Evolutionary conservation across 2,113 vertebrate species (phyloP).

Genomic region (Phylloscopus whistleri): DNA sequence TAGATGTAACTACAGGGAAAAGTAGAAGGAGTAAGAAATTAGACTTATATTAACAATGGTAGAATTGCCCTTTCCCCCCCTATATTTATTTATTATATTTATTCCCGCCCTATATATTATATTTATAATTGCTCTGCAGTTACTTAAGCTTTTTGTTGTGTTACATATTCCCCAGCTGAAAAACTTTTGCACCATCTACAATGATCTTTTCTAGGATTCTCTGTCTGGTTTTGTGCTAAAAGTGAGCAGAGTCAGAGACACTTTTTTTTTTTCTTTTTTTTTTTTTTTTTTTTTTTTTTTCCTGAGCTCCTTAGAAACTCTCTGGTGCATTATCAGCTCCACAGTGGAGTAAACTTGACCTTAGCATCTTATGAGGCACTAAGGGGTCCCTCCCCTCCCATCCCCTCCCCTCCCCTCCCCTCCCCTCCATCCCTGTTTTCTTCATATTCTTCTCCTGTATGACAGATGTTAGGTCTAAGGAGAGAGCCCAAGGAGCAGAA

Average conservation of each 20-base stretch:
- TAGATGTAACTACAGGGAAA: background rate
- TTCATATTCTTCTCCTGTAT: background rate
- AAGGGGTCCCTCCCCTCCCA: background rate
- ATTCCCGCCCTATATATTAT: too few species aligned
- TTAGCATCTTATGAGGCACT: background rate
- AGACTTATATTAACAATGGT: background rate
- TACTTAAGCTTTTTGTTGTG: background rate
- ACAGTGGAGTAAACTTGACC: background rate
- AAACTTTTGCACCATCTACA: background rate
- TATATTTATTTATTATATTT: too few species aligned
- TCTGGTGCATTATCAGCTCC: background rate
- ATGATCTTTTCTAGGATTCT: background rate
- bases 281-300: background rate
- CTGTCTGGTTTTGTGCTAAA: background rate
- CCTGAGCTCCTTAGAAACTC: background rate
- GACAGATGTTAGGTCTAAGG: background rate
- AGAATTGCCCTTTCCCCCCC: background rate
- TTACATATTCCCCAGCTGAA: background rate
- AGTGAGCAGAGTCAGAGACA: background rate
- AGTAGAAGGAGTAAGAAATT: background rate
- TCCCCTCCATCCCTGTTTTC: background rate
- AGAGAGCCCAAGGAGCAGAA: background rate
- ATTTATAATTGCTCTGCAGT: background rate
- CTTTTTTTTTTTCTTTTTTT: background rate
- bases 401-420: background rate